Base-by-base conservation (phyloP, 2,113 vertebrate species). In the Zingel zingel region DNA sequence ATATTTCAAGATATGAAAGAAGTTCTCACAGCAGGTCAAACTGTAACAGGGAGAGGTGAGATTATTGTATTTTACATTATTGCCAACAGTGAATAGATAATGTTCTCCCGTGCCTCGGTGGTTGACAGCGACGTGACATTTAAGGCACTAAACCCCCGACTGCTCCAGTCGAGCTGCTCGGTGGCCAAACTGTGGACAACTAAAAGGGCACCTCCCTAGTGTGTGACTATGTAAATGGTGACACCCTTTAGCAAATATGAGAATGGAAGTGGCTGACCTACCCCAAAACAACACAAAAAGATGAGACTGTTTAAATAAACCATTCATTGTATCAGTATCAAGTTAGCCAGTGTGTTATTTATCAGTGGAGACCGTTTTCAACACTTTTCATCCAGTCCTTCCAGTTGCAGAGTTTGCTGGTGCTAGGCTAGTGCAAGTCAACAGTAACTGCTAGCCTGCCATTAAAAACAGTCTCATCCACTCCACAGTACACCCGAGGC, bases 61-160 rank as follows among this genome's bases (percentile, higher is more conserved):
- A 23, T 70, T 4, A 43, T 2, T 43, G 39, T 43, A 74, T 83
- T 19, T 50, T 5, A 47, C 43, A 62, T 21, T 18, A 43, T 51
- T 65, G 74, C 54, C 56, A 74, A 36, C 12, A 48, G 47, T 61
- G 69, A 87, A 81, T 86, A 87, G 69, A 75, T 71, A 79, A 84
- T 74, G 36, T 48, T 11, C 27, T 74, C 33, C 15, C 48, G 3
- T 77, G 59, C 66, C 57, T 65, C 50, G 50, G 75, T 14, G 51
- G 71, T 25, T 83, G 84, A 81, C 83, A 86, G 78, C 81, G 78
- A 89, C 21, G 43, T 91, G 90, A 69, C 90, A 85, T 91, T 89
- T 72, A 84, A 89, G 63, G 82, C 80, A 39, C 84, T 66, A 51
- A 77, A 67, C 53, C 77, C 64, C 84, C 67, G 14, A 63, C 67